Conservation (phyloP, 2,113 vertebrate species). For the Vireo altiloquus region DNA sequence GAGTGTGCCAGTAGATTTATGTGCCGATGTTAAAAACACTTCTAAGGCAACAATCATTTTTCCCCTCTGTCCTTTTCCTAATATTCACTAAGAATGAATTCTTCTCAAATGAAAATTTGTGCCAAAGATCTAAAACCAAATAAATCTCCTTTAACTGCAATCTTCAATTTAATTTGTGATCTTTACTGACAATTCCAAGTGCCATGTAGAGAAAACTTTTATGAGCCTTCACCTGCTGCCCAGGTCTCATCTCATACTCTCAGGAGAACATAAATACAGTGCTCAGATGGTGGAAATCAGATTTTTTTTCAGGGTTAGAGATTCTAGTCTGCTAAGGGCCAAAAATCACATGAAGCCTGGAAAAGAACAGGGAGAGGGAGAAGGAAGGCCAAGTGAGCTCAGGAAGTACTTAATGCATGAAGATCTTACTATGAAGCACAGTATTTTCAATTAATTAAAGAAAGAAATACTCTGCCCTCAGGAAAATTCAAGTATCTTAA, state of each 20-base stretch:
- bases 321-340: neutral
- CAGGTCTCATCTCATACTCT: neutral
- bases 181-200: neutral
- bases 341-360: neutral
- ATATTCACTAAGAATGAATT: neutral
- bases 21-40: neutral
- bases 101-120: neutral
- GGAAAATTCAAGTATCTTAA: neutral
- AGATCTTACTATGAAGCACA: neutral
- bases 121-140: neutral
- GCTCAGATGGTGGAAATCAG: neutral
- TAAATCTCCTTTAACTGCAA: neutral
- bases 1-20: neutral
- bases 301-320: neutral
- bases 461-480: neutral
- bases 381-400: neutral
- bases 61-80: rapidly evolving
- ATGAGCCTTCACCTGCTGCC: neutral
- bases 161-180: neutral
- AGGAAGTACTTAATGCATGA: neutral
- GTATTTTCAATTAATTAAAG: neutral
- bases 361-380: neutral
- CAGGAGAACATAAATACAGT: neutral
- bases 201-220: neutral
- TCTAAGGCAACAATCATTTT: neutral